Conservation (phyloP, 2,888 invertebrate species). For the Sarcophaga carnaria region DNA sequence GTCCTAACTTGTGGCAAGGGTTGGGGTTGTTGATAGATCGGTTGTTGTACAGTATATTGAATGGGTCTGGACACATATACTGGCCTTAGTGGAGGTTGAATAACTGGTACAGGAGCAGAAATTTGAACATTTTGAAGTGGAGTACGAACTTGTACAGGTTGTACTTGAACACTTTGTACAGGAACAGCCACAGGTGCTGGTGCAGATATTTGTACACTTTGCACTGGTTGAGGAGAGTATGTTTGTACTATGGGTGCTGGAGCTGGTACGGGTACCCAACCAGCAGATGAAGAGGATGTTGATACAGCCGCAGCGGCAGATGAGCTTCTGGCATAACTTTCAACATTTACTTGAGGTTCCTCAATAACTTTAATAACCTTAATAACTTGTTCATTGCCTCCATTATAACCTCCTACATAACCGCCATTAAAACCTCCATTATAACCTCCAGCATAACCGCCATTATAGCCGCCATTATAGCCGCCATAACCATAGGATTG, state of each 20-base stretch:
- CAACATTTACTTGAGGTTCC: constrained; percentile 37
- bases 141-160: constrained; percentile 44
- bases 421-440: background rate
- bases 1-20: background rate
- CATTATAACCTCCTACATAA: constrained; percentile 23
- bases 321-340: constrained; percentile 25
- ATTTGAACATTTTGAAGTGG: constrained; percentile 4
- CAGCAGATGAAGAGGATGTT: constrained; percentile 11
- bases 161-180: constrained; percentile 9
- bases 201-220: constrained; percentile 1
- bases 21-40: constrained; percentile 40
- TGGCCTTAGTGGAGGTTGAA: background rate
- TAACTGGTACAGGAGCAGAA: background rate
- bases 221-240: background rate
- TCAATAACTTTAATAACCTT: constrained; percentile 64
- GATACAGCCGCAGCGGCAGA: background rate
- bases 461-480: constrained; percentile 47
- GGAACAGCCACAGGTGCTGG: background rate
- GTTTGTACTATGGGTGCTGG: constrained; percentile 2
- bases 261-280: constrained; percentile 45
- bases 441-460: background rate
- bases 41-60: constrained; percentile 24
- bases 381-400: constrained; percentile 16
- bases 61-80: constrained; percentile 4
- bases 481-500: constrained; percentile 60